Evolutionary conservation across 2,113 vertebrate genomes (phyloP).

Genomic region (Strix uralensis): DNA sequence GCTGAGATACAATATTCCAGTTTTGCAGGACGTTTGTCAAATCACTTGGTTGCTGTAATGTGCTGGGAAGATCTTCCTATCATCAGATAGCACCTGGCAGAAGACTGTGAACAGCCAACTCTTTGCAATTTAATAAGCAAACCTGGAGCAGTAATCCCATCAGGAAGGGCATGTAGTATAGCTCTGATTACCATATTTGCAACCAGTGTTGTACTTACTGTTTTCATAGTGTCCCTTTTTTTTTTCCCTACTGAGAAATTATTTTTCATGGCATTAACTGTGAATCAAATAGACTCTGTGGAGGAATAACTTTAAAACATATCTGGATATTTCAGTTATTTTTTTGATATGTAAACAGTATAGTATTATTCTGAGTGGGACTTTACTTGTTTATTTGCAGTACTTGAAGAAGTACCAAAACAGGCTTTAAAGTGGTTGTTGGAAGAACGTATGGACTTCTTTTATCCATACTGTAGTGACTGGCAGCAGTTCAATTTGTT

Average conservation of each 20-base stretch:
- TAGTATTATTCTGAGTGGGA: background rate
- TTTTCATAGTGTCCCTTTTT: background rate
- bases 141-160: background rate
- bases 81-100: slow-evolving; percentile 14
- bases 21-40: background rate
- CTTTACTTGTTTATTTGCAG: background rate
- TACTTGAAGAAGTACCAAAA: background rate
- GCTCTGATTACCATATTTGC: background rate
- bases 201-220: background rate
- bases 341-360: background rate
- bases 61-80: background rate
- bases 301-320: slow-evolving; percentile 13
- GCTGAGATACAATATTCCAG: background rate
- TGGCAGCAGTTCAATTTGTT: background rate
- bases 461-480: background rate
- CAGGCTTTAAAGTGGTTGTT: background rate
- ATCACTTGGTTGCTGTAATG: background rate
- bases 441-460: background rate
- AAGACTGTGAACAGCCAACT: background rate
- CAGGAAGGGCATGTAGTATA: background rate
- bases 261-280: background rate
- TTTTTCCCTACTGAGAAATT: background rate
- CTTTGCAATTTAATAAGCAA: slow-evolving; percentile 34
- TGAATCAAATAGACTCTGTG: background rate
- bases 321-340: background rate